Evolutionary conservation across 1,140 invertebrate genomes (phyloP), one percentile per base, ranked within the genome.

Genomic region (Drosophila hydei): DNA sequence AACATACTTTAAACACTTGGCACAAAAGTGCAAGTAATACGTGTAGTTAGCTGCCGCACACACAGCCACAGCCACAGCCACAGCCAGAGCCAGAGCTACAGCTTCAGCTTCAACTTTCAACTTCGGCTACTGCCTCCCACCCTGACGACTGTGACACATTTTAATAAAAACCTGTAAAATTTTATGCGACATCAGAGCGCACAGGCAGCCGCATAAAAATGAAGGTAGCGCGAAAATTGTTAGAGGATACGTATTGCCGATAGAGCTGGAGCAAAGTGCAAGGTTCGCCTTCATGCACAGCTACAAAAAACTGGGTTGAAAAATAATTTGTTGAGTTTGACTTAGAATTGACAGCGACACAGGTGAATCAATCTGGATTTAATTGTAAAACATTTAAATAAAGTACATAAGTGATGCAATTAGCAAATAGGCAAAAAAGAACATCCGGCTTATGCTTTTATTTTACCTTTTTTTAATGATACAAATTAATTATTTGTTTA

Each of bases 161-260:
- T 85, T 85, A 87, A 87, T 87, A 85, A 87, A 63, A 81, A 68
- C 77, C 65, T 68, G 62, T 72, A 87, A 64, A 87, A 69, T 87
- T 87, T 80, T 72, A 85, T 85, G 77, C 54, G 51, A 77, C 77
- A 65, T 60, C 47, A 62, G 33, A 51, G 40, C 40, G 60, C 36
- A 51, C 55, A 54, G 43, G 43, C 43, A 45, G 64, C 40, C 25
- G 51, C 63, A 68, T 73, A 77, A 65, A 77, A 70, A 83, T 64
- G 50, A 70, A 56, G 40, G 30, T 68, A 61, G 40, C 38, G 27
- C 33, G 36, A 50, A 60, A 56, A 50, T 58, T 59, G 36, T 59
- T 54, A 70, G 27, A 51, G 47, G 23, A 33, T 48, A 23, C 43
- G 9, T 11, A 48, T 75, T 71, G 43, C 25, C 60, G 18, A 65